Evolutionary conservation across 2,888 invertebrate species (phyloP).

Genomic region (Drosophila testacea): DNA sequence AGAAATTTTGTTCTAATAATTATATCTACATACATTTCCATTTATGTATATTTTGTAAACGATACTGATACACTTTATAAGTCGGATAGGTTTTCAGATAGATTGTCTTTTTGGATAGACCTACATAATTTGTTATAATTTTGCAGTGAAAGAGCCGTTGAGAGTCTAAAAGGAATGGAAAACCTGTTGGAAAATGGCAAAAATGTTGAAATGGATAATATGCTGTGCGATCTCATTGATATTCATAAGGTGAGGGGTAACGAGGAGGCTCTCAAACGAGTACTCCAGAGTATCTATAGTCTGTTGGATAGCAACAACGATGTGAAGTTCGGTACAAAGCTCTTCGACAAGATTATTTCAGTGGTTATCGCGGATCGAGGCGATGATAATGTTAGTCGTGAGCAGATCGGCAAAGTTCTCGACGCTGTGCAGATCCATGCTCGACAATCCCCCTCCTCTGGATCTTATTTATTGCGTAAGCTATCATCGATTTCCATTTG

Average conservation of each 20-base stretch:
- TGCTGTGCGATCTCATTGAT: constrained; percentile 53
- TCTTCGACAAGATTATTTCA: constrained; percentile 49
- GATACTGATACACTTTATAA: constrained; percentile 17
- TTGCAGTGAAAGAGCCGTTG: constrained; percentile 5
- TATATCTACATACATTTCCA: not conserved
- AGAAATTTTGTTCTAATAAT: not conserved
- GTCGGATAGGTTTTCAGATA: constrained; percentile 9
- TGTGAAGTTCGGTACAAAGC: constrained; percentile 43
- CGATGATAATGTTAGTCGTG: constrained; percentile 19
- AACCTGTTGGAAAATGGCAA: constrained; percentile 25
- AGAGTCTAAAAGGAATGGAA: constrained; percentile 1
- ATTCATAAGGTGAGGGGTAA: constrained; percentile 40
- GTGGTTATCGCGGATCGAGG: constrained; percentile 28
- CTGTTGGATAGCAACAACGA: constrained; percentile 30
- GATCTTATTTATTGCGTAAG: constrained; percentile 32
- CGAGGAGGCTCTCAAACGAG: constrained; percentile 40
- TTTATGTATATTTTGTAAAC: constrained; percentile 21
- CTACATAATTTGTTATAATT: constrained; percentile 1
- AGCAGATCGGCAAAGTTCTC: constrained; percentile 53
- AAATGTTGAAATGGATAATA: constrained; percentile 43
- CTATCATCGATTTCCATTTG: constrained; percentile 39
- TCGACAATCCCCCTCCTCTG: constrained; percentile 31
- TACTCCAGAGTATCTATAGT: constrained; percentile 45
- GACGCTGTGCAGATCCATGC: constrained; percentile 62
- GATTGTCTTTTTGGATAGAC: constrained; percentile 7